Base-by-base conservation (phyloP, 1,140 invertebrate species). In the Meloidogyne floridensis region DNA sequence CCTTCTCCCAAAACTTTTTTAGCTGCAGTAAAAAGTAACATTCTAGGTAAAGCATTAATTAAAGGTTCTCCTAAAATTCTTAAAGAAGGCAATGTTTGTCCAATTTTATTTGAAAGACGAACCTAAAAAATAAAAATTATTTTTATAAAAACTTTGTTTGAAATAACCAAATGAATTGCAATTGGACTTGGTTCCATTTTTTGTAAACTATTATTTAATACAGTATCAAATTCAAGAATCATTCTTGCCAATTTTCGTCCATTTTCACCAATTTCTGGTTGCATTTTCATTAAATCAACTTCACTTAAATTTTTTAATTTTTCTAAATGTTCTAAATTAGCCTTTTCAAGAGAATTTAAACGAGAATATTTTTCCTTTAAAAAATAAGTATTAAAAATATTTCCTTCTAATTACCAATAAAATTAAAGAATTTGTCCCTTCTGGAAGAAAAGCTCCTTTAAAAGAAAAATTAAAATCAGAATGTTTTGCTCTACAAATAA, bases 1-100 rank as follows among this genome's bases (percentile, higher is more conserved):
- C 83, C 83, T 8, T 84, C 83, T 7, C 72, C 83, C 10, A 84
- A 71, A 10, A 85, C 80, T 59, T 82, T 86, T 13, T 85, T 86
- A 18, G 83, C 77, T n/a, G 82, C 79, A 65, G 79, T 47, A 51
- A 84, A 85, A 15, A 84, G 65, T 20, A 84, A 69, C 82, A 84
- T 72, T 56, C 83, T 70, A 13, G 83, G 83, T n/a, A 85, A 32
- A 15, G 83, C 83, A 20, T 65, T 56, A 13, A 59, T 79, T 65
- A 72, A 47, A 47, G 80, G 72, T 59, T 84, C 83, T n/a, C 79
- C 83, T 76, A 83, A 75, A n/a, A 84, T 75, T 72, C 83, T 70
- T 56, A 84, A 53, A 6, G 54, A 59, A 43, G 75, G 69, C 83
- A 84, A 43, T 47, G 83, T 53, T 56, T 51, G 43, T 8, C 83